These are phyloP conservation scores for Eidolon dupreanum DNA, from an alignment of 2,797 vertebrate species.

Conservation along the genomic window DNA sequence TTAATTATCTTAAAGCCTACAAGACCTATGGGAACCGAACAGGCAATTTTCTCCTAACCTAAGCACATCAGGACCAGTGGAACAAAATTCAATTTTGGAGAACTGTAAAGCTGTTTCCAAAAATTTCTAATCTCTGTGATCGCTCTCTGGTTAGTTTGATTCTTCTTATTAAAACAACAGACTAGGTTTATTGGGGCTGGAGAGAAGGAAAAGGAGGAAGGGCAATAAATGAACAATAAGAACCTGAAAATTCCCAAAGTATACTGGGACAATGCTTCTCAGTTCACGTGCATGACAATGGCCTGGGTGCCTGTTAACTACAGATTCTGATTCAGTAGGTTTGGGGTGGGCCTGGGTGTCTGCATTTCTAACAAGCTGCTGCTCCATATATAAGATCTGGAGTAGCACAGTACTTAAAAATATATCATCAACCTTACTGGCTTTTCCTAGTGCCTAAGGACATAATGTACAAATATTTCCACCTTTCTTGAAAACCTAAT, in stretches of 20 bases:
- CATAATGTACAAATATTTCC: slow-evolving; percentile 19
- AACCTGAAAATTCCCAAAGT: neutral
- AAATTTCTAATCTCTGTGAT: neutral
- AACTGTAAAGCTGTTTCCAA: neutral
- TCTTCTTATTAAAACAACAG: slow-evolving; percentile 34
- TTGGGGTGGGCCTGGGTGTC: neutral
- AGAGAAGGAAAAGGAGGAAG: neutral
- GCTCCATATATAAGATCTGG: neutral
- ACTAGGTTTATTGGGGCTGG: neutral
- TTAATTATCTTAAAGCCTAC: neutral
- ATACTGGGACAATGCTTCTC: neutral
- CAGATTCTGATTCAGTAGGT: neutral
- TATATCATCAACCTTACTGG: neutral
- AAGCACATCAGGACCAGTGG: neutral
- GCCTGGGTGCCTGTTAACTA: neutral
- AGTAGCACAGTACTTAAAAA: neutral
- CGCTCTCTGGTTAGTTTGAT: neutral
- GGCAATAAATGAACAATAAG: neutral
- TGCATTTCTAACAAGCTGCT: neutral
- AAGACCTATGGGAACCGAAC: neutral
- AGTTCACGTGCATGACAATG: neutral
- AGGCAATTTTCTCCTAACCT: neutral
- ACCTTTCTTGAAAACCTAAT: slow-evolving; percentile 48
- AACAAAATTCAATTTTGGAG: neutral
- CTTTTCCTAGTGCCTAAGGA: neutral